These are phyloP conservation scores for Acrocephalus scirpaceus DNA, from an alignment of 2,797 vertebrate species.

Conservation along the genomic window DNA sequence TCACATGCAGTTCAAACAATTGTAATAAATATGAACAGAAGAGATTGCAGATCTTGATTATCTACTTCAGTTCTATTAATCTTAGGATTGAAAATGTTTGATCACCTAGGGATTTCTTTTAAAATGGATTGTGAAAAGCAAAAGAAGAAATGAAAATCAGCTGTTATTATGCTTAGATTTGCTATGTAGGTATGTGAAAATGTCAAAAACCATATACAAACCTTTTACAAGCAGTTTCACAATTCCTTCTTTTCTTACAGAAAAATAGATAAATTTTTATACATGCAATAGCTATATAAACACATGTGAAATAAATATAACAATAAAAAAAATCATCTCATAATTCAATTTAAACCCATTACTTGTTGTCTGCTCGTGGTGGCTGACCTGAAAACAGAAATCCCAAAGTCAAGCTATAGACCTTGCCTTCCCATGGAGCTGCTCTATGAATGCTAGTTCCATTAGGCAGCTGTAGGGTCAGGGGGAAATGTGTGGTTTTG, in stretches of 20 bases:
- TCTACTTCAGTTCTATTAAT: background rate
- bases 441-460: background rate
- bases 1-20: background rate
- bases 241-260: background rate
- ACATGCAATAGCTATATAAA: background rate
- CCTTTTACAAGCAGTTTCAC: background rate
- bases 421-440: background rate
- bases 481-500: slow-evolving; percentile 54
- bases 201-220: background rate
- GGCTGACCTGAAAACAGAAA: background rate
- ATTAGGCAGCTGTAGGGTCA: slow-evolving; percentile 62
- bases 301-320: background rate
- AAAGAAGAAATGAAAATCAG: background rate
- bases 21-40: background rate
- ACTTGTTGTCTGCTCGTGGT: background rate
- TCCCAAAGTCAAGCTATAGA: background rate
- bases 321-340: background rate
- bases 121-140: background rate
- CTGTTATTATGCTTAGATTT: background rate
- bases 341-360: background rate
- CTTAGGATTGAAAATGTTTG: background rate
- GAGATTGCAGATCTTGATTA: background rate
- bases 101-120: background rate
- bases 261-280: background rate
- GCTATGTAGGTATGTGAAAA: background rate